A percentile compares a stretch with the other conserved stretches of the same genome.
These are phyloP conservation scores for Acleris cristana DNA, from an alignment of 2,888 invertebrate species.

Conservation along the genomic window DNA sequence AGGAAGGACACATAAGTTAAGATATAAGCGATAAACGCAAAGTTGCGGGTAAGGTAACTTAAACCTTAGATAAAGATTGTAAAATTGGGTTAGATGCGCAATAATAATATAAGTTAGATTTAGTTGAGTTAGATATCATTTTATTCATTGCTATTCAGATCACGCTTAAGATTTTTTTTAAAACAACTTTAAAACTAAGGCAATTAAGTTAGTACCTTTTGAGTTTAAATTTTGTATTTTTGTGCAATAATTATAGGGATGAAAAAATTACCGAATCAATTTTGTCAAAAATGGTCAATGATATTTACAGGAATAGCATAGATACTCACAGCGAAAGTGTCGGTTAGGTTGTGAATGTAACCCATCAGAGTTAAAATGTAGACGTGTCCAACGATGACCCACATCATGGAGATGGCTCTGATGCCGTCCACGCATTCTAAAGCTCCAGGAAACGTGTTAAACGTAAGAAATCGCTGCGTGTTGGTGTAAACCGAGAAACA, in stretches of 20 bases:
- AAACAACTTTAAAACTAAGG: too few species aligned
- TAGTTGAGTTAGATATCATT: not conserved
- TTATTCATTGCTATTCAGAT: not conserved
- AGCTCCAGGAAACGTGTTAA: constrained; percentile 55
- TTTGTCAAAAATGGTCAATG: too few species aligned
- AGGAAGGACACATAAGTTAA: too few species aligned
- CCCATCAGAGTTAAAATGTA: constrained; percentile 54
- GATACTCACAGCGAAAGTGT: constrained; percentile 47
- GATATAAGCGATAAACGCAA: too few species aligned
- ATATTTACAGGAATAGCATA: not conserved
- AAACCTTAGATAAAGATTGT: too few species aligned
- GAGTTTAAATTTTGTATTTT: too few species aligned
- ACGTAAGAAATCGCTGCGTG: constrained; percentile 61
- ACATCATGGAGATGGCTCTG: constrained; percentile 71
- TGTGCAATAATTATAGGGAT: too few species aligned
- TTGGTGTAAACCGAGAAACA: constrained; percentile 72
- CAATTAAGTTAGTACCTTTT: too few species aligned
- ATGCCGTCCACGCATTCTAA: constrained; percentile 74
- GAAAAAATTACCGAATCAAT: too few species aligned
- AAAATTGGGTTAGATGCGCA: not conserved
- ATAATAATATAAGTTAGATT: not conserved
- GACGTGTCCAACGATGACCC: constrained; percentile 74
- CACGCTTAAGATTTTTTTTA: not conserved
- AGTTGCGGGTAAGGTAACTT: too few species aligned
- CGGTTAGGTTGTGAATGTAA: constrained; percentile 52